These are phyloP conservation scores for Marronus borbonicus DNA, from an alignment of 2,888 invertebrate genomes.

Conservation along the genomic window DNA sequence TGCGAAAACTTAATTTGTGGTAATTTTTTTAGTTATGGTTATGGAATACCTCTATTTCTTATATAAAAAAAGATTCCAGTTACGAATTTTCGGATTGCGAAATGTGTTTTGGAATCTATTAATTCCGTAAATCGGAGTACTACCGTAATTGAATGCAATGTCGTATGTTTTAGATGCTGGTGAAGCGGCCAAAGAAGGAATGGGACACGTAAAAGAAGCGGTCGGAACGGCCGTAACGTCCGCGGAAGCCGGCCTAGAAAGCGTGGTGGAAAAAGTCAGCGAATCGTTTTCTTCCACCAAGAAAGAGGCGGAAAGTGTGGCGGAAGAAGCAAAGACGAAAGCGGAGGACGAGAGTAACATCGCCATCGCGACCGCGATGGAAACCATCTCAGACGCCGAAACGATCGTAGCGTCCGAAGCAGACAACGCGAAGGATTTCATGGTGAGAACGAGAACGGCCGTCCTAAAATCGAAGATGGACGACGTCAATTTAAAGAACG, in stretches of 20 bases:
- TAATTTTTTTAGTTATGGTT: too few species aligned
- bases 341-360: not conserved
- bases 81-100: too few species aligned
- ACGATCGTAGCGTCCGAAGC: constrained; percentile 64
- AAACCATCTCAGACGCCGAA: constrained; percentile 66
- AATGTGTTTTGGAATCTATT: too few species aligned
- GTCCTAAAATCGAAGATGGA: constrained; percentile 52
- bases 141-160: too few species aligned
- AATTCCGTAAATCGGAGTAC: too few species aligned
- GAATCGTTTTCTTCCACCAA: constrained; percentile 63
- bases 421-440: constrained; percentile 53
- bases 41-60: too few species aligned
- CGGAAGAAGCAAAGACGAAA: constrained; percentile 60
- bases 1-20: too few species aligned
- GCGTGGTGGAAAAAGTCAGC: constrained; percentile 65
- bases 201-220: constrained; percentile 66
- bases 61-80: too few species aligned
- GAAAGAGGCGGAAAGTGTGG: constrained; percentile 60
- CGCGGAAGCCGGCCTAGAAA: constrained; percentile 65
- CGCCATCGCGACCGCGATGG: constrained; percentile 54
- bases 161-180: constrained; percentile 61
- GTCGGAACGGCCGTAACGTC: constrained; percentile 64
- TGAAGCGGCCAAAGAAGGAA: constrained; percentile 62
- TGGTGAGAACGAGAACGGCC: constrained; percentile 5
- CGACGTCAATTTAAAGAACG: constrained; percentile 49